Evolutionary conservation across 2,113 vertebrate species (phyloP).

Genomic region (Hystrix brachyura): DNA sequence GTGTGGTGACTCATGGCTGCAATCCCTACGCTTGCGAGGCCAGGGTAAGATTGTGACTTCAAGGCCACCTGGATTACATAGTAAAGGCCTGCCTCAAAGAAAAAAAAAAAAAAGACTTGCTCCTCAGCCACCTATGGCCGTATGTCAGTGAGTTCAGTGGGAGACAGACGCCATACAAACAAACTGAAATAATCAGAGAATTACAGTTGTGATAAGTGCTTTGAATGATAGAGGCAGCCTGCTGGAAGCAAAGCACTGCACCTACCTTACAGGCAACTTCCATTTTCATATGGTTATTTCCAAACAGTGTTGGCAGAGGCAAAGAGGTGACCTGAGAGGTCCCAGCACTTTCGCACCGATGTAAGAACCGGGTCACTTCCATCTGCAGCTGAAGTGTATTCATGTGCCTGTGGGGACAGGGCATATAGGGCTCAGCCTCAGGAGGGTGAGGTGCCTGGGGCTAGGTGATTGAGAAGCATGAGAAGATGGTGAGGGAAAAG

Average conservation of each 20-base stretch:
- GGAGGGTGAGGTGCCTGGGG: neutral
- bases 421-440: neutral
- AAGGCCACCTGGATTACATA: neutral
- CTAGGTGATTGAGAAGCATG: neutral
- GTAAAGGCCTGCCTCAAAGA: neutral
- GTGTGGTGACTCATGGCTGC: neutral
- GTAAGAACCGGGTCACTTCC: conserved; percentile 97
- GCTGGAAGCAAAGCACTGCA: rapidly evolving
- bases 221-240: neutral
- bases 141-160: neutral
- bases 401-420: conserved; percentile 91
- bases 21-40: neutral
- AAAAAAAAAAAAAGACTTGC: neutral
- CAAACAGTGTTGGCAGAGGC: conserved; percentile 94
- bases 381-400: conserved; percentile 98
- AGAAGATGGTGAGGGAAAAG: neutral
- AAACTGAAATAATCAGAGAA: neutral
- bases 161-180: neutral
- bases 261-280: conserved; percentile 97
- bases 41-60: neutral
- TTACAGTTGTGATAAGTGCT: too few relatives aligned
- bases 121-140: neutral
- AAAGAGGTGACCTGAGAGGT: conserved; percentile 84
- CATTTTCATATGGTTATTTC: conserved; percentile 94
- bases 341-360: conserved; percentile 93